phyloP scores from a whole-genome alignment of 2,797 vertebrate genomes.

The Melanogrammus aeglefinus region DNA sequence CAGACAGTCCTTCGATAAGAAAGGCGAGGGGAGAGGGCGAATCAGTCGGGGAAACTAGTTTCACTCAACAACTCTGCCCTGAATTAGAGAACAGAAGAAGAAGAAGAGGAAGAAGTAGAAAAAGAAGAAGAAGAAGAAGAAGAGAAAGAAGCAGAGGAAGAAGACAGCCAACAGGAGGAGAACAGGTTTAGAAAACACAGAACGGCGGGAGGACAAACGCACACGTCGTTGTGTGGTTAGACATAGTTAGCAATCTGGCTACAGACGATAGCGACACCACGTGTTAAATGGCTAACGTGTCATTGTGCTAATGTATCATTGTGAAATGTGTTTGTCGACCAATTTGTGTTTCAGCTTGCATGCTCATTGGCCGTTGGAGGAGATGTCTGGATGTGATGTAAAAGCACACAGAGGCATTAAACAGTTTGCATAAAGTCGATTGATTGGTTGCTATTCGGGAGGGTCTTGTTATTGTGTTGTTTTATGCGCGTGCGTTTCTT shows the following conservation, averaged over 20 bases:
- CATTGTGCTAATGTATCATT: too few species aligned
- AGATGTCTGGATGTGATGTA: slow-evolving; percentile 22
- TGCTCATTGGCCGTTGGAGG: slow-evolving; percentile 1
- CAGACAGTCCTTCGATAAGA: slow-evolving; percentile 75
- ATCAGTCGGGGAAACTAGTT: slow-evolving; percentile 86
- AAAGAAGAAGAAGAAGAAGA: background rate
- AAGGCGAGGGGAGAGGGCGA: slow-evolving; percentile 63
- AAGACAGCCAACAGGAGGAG: slow-evolving; percentile 71
- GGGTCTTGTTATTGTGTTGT: background rate
- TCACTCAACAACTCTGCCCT: slow-evolving; percentile 87
- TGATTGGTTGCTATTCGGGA: background rate
- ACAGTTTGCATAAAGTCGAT: background rate
- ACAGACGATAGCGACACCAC: background rate
- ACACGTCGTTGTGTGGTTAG: slow-evolving; percentile 53
- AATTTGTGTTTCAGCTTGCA: background rate
- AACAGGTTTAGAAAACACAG: slow-evolving; percentile 58
- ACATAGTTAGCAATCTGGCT: background rate
- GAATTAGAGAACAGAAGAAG: slow-evolving; percentile 81
- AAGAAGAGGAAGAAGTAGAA: background rate
- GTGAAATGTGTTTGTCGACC: background rate
- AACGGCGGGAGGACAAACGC: slow-evolving; percentile 39
- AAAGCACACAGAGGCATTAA: background rate
- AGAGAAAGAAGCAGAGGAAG: slow-evolving; percentile 52
- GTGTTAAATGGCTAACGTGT: too few species aligned
- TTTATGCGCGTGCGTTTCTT: background rate